phyloP scores from a whole-genome alignment of 2,888 invertebrate genomes.

The Mechanitis messenoides region DNA sequence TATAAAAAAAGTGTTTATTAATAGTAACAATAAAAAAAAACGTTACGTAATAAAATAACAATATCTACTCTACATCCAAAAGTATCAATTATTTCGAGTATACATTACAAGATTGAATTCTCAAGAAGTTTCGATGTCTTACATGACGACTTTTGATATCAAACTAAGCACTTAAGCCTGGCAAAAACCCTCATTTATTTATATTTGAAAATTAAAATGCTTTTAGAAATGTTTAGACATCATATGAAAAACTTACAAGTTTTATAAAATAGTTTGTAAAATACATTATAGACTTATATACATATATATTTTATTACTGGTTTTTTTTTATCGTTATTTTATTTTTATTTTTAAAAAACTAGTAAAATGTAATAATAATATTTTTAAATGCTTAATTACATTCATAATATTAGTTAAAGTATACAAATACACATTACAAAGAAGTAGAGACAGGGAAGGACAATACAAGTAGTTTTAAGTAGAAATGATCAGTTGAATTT shows the following conservation, averaged over 20 bases:
- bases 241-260: conserved; percentile 13
- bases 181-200: conserved; percentile 22
- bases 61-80: neutral
- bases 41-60: neutral
- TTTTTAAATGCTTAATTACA: too few relatives aligned
- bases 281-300: neutral
- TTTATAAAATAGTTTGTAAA: neutral
- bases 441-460: too few relatives aligned
- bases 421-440: too few relatives aligned
- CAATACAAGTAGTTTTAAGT: too few relatives aligned
- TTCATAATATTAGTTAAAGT: too few relatives aligned
- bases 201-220: conserved; percentile 23
- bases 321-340: neutral
- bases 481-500: too few relatives aligned
- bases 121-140: conserved; percentile 19
- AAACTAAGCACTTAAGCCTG: conserved; percentile 23
- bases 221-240: conserved; percentile 10
- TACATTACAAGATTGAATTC: conserved; percentile 14
- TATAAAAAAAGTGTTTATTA: too few relatives aligned
- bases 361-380: too few relatives aligned
- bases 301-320: neutral
- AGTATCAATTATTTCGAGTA: conserved; percentile 1
- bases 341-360: too few relatives aligned
- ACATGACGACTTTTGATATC: conserved; percentile 22
- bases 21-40: neutral